phyloP scores from a whole-genome alignment of 2,113 vertebrate species.

The Phylloscopus trochiloides region DNA sequence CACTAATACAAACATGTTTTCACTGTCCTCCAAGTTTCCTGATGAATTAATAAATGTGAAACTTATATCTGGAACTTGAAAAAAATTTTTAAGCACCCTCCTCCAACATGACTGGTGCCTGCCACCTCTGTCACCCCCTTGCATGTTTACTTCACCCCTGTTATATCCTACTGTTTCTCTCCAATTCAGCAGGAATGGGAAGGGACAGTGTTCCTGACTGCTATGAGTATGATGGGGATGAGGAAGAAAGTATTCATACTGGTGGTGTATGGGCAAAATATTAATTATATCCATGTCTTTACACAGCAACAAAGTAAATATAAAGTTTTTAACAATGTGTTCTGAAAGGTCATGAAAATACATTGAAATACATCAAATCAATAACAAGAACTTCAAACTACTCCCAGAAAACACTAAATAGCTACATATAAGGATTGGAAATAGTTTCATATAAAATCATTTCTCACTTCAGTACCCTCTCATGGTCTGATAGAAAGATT shows the following conservation, averaged over 20 bases:
- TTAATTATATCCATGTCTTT: neutral
- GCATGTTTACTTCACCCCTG: neutral
- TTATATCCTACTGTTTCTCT: neutral
- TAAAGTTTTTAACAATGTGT: slow-evolving; percentile 24
- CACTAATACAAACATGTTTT: neutral
- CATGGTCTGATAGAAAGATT: slow-evolving; percentile 53
- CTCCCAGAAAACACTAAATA: slow-evolving; percentile 48
- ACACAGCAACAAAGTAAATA: slow-evolving; percentile 4
- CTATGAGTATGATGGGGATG: neutral
- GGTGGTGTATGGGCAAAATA: neutral
- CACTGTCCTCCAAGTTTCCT: neutral
- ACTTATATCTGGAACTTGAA: neutral
- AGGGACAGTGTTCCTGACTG: neutral
- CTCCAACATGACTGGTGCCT: neutral
- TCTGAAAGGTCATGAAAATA: slow-evolving; percentile 72
- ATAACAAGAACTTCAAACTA: slow-evolving; percentile 49
- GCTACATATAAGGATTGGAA: slow-evolving; percentile 18
- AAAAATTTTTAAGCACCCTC: neutral
- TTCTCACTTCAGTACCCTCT: slow-evolving; percentile 63
- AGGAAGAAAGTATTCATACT: neutral
- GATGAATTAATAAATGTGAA: neutral
- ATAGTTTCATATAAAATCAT: slow-evolving; percentile 49
- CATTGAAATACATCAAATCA: slow-evolving; percentile 66
- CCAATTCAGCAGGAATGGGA: neutral
- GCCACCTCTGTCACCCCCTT: neutral